A percentile compares a stretch with the other conserved stretches of the same genome.
Conservation (phyloP, 2,113 vertebrate species). For the Ammodytes dubius region DNA sequence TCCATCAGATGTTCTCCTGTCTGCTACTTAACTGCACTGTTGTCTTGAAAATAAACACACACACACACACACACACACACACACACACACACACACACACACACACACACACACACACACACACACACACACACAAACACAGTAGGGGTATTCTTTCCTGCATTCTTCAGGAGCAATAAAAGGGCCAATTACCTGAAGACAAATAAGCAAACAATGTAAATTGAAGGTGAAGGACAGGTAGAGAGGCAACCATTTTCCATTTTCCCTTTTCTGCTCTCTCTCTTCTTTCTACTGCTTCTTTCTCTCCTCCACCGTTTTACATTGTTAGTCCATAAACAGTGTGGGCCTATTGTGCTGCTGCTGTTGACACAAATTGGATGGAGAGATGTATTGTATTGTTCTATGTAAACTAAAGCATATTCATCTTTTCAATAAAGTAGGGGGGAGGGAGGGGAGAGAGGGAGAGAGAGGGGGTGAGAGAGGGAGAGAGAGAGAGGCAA, state of each 20-base stretch:
- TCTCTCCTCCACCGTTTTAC: constrained; percentile 52
- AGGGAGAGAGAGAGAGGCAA: too few species aligned
- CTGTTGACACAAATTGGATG: constrained; percentile 76
- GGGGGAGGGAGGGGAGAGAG: constrained; percentile 31
- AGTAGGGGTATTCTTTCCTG: constrained; percentile 44
- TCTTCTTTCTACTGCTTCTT: constrained; percentile 31
- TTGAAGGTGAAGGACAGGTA: constrained; percentile 62
- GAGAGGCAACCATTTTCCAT: constrained; percentile 61
- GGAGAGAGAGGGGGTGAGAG: too few species aligned
- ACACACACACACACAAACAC: neutral
- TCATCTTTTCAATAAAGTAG: constrained; percentile 73
- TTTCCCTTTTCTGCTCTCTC: constrained; percentile 38
- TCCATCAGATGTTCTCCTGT: constrained; percentile 22
- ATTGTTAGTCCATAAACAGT: constrained; percentile 68
- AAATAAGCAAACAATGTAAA: constrained; percentile 72
- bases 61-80: neutral
- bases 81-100: too few species aligned
- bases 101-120: too few species aligned
- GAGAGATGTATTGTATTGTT: constrained; percentile 59
- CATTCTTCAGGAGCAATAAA: constrained; percentile 63
- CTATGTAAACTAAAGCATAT: constrained; percentile 58
- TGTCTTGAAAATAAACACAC: constrained; percentile 35
- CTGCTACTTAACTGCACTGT: constrained; percentile 26
- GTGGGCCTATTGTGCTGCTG: constrained; percentile 60
- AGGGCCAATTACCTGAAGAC: constrained; percentile 68